Percentiles rank a stretch among this genome's conserved stretches.
These are phyloP conservation scores for Criorhina ranunculi DNA, from an alignment of 2,888 invertebrate species.

Conservation along the genomic window DNA sequence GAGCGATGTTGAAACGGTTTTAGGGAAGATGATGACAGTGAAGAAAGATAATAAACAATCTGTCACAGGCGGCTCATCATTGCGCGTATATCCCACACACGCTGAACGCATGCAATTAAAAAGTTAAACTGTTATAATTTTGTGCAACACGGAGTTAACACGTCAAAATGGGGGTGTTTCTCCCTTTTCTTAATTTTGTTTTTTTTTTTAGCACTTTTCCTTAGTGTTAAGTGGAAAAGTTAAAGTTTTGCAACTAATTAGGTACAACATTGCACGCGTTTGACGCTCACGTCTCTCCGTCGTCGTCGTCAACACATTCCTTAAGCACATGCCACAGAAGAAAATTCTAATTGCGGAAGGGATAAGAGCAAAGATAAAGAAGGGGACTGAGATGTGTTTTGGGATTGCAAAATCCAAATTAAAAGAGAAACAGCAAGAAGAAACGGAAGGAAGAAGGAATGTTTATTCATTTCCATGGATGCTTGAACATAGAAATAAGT, in stretches of 20 bases:
- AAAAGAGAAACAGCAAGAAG: constrained; percentile 7
- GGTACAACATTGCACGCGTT: constrained; percentile 45
- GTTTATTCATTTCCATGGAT: constrained; percentile 48
- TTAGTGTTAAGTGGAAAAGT: constrained; percentile 60
- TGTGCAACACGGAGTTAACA: constrained; percentile 43
- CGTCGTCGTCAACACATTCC: constrained; percentile 19
- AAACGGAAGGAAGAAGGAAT: constrained; percentile 47
- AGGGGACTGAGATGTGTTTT: constrained; percentile 30
- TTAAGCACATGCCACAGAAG: constrained; percentile 2
- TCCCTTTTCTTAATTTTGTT: too few species aligned
- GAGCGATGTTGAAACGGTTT: too few species aligned
- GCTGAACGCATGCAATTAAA: constrained; percentile 54
- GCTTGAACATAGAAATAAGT: constrained; percentile 50
- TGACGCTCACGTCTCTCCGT: background rate
- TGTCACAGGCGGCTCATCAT: constrained; percentile 22
- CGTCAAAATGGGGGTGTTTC: background rate
- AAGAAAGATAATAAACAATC: constrained; percentile 35
- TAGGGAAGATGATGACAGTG: constrained; percentile 32
- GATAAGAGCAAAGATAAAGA: constrained; percentile 29
- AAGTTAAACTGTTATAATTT: constrained; percentile 55
- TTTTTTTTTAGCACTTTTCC: constrained; percentile 32
- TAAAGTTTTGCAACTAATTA: constrained; percentile 73
- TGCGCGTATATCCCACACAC: constrained; percentile 6
- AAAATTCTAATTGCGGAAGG: constrained; percentile 67
- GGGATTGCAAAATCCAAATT: constrained; percentile 43